Base-by-base conservation (phyloP, 2,113 vertebrate species). In the Toxostoma redivivum region DNA sequence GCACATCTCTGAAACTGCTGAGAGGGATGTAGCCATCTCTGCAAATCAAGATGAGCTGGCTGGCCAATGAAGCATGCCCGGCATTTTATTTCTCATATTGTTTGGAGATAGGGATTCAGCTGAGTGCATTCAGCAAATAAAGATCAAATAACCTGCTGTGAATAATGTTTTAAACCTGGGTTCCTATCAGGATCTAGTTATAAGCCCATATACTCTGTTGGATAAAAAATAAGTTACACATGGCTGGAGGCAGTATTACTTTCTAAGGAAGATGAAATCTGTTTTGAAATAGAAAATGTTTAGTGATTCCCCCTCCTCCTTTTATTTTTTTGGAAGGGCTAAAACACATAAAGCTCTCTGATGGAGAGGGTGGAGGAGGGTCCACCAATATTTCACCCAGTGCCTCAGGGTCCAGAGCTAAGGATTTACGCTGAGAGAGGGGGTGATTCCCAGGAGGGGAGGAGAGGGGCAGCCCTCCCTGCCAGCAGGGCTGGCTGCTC, bases 81-180 rank as follows among this genome's bases (percentile, higher is more conserved):
- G 91, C 91, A 92, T 98, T 98, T 98, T 97, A 97, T 97, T 98
- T 97, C 97, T 97, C 94, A 97, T 97, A 98, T 97, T 98, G 97
- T 98, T 98, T 98, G 97, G 97, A 98, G 97, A 98, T 94, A 90
- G 96, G 95, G 97, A 97, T 97, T 98, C 96, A 97, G 97, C 97
- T 96, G 98, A 97, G 96, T 94, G 98, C 97, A 97, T 97, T 97
- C 97, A 95, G 98, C 97, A 98, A 98, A 98, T 98, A 98, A 98
- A 97, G 97, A 98, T 96, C 97, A 97, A 97, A 97, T 98, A 97
- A 97, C 97, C 98, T 95, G 95, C 98, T 97, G 98, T 98, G 98
- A 98, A 97, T 98, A 97, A 97, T 98, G 98, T 98, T 98, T 98
- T 98, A 98, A 98, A 97, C 96, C 96, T 53, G 71, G 96, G 96